phyloP scores from a whole-genome alignment of 64 coral and sea anemone genomes.

The Stichodactyla helianthus region DNA sequence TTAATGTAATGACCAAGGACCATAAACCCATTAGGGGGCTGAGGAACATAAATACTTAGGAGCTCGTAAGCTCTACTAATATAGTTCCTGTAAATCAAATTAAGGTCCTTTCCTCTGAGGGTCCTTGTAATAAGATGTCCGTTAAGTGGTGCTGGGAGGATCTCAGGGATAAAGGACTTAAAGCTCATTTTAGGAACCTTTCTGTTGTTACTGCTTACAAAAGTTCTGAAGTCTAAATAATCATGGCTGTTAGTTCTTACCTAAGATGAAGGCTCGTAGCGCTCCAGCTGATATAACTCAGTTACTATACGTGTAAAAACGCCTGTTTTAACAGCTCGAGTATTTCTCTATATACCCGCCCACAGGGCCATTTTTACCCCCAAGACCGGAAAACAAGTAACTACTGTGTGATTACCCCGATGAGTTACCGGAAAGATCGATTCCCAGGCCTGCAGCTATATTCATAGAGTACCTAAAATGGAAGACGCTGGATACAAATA shows the following conservation, averaged over 20 bases:
- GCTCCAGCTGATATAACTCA: no score
- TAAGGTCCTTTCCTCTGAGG: conserved; percentile 47
- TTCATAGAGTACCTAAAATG: no score
- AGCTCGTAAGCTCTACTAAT: conserved; percentile 45
- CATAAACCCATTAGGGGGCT: conserved; percentile 56
- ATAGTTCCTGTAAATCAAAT: conserved; percentile 48
- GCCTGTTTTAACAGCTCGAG: no score
- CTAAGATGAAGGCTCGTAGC: no score
- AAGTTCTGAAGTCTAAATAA: conserved; percentile 45
- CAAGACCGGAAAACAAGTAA: no score
- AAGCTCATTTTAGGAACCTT: background rate
- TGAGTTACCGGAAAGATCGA: no score
- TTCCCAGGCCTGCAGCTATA: no score
- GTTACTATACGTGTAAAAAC: no score
- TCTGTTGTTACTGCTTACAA: conserved; percentile 39
- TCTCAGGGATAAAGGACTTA: conserved; percentile 40
- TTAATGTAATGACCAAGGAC: conserved; percentile 67
- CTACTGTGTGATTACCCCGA: no score
- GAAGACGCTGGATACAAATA: no score
- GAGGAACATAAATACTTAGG: conserved; percentile 74
- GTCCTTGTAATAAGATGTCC: conserved; percentile 41
- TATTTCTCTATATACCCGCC: no score
- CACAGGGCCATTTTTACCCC: no score
- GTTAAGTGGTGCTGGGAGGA: conserved; percentile 54
- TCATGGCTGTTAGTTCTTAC: conserved; percentile 10